Conservation (phyloP, 2,888 invertebrate species). For the Netelia melanura region DNA sequence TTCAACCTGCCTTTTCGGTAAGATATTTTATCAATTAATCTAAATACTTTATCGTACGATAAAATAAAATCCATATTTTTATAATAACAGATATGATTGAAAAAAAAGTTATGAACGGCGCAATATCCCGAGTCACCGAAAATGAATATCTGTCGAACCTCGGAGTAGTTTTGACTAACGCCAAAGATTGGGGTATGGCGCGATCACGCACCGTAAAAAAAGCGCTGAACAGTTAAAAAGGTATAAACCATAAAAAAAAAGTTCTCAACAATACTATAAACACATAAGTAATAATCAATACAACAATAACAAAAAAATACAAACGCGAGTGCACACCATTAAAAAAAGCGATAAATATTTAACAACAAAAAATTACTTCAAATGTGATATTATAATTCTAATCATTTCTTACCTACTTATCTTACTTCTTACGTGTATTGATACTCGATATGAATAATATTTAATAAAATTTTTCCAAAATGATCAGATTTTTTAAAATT, state of each 20-base stretch:
- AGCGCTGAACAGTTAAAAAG: background rate
- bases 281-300: too few species aligned
- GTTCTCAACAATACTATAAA: too few species aligned
- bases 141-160: conserved; percentile 18
- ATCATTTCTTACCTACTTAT: too few species aligned
- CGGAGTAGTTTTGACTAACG: too few species aligned
- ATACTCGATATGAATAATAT: background rate
- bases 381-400: too few species aligned
- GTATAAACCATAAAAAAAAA: conserved; percentile 3
- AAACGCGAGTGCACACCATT: too few species aligned
- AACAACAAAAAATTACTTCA: too few species aligned
- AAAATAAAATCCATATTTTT: conserved; percentile 28
- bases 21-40: conserved; percentile 8
- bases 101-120: conserved; percentile 22
- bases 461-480: conserved; percentile 8
- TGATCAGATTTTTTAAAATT: too few species aligned
- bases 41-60: conserved; percentile 12
- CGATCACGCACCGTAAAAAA: conserved; percentile 21
- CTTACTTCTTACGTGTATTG: too few species aligned
- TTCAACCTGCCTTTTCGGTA: conserved; percentile 30
- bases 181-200: conserved; percentile 35
- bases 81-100: too few species aligned
- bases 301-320: too few species aligned
- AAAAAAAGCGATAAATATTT: too few species aligned
- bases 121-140: conserved; percentile 28